Evolutionary conservation across 2,888 invertebrate species (phyloP), one percentile per base, ranked within the genome.

Genomic region (Ceraclea dissimilis): DNA sequence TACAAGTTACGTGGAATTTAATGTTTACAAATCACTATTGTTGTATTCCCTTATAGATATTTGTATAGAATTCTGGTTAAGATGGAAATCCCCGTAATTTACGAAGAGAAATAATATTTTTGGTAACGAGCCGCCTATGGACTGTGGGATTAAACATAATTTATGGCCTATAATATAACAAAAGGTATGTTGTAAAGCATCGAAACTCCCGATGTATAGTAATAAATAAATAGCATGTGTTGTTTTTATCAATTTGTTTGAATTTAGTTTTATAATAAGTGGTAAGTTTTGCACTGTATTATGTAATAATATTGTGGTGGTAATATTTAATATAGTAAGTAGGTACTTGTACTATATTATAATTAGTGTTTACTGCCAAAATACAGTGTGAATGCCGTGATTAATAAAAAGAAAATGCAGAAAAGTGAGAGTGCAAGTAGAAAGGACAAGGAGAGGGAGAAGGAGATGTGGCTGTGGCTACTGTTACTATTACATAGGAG

Each of bases 401-500:
- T 39, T 51, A 56, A 39, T 39, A 54, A 51, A 52, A 56, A 47
- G 49, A 48, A 47, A 57, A 56, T 43, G 56, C 52, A 57, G 43
- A 52, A 44, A 51, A 54, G 53, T 55, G 58, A 57, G 57, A 57
- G 51, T 22, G 48, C 52, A 57, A 53, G 47, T 20, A 43, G 54
- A 56, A 56, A 54, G 16, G 39, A 39, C 2, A 4, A 13, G 5
- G 16, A 8, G 5, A 8, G 39, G 16, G 16, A 31, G 31, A 31
- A 11, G 31, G 8, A 8, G 49, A 49, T 53, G 46, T 49, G 60
- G 53, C 60, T 66, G 66, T 67, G 63, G 61, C 69, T 69, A 66
- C 57, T 52, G 49, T 52, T 60, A 62, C 56, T 52, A 31, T 52
- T 56, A 57, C 43, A 60, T 54, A 56, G 46, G 34, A 58, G 44